These are phyloP conservation scores for Bombus confusus DNA, from an alignment of 1,140 invertebrate species.

Conservation along the genomic window DNA sequence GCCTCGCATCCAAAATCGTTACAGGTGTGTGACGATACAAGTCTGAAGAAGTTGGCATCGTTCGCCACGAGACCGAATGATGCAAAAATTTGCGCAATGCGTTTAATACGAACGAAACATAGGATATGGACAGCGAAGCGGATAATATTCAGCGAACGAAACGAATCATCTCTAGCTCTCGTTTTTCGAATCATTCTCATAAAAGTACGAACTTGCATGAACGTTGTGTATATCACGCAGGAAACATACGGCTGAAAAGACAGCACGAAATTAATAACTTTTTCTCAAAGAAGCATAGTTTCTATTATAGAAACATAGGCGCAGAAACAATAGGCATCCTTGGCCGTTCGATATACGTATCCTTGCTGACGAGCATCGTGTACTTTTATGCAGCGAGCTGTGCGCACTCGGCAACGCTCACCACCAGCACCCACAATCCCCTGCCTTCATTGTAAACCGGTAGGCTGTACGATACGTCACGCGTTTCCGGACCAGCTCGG, in stretches of 20 bases:
- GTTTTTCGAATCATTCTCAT: too few relatives aligned
- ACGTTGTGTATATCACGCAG: background rate
- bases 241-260: background rate
- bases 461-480: slow-evolving; percentile 23
- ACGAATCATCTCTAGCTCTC: too few relatives aligned
- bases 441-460: slow-evolving; percentile 6
- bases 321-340: background rate
- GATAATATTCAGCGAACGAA: too few relatives aligned
- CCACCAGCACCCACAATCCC: background rate
- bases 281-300: background rate
- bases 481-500: slow-evolving; percentile 31
- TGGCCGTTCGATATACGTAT: background rate
- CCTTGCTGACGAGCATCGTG: background rate
- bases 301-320: background rate
- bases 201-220: too few relatives aligned
- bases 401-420: background rate
- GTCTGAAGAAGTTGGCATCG: too few relatives aligned
- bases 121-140: too few relatives aligned
- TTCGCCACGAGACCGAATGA: too few relatives aligned
- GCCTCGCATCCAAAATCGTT: accelerated
- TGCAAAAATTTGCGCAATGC: too few relatives aligned
- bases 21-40: background rate
- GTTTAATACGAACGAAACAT: too few relatives aligned
- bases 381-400: background rate
- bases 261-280: background rate